Conservation (phyloP, 2,797 vertebrate genomes). For the Manis pentadactyla region DNA sequence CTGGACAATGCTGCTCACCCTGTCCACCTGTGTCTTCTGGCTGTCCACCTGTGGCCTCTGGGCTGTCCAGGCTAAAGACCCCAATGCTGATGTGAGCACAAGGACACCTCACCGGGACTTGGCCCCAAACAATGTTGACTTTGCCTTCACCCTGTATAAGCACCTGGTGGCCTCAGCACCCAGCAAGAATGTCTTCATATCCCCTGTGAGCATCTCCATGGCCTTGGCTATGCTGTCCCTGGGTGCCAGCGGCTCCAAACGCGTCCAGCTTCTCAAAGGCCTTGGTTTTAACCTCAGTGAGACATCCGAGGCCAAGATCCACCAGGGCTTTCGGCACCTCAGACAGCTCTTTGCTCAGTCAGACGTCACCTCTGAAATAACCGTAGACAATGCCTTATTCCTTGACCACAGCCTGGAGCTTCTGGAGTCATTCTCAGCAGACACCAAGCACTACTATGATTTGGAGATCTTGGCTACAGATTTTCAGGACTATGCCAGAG, state of each 20-base stretch:
- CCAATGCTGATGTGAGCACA: accelerated
- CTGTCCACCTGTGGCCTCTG: slow-evolving; percentile 36
- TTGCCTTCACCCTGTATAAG: slow-evolving; percentile 88
- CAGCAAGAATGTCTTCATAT: slow-evolving; percentile 89
- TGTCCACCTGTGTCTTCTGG: slow-evolving; percentile 58
- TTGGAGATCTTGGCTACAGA: slow-evolving; percentile 83
- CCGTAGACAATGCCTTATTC: slow-evolving; percentile 86
- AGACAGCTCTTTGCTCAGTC: slow-evolving; percentile 64
- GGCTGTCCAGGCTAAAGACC: background rate
- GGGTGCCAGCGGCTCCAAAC: slow-evolving; percentile 84
- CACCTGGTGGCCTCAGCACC: slow-evolving; percentile 80
- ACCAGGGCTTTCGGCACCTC: slow-evolving; percentile 84
- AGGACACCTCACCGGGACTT: slow-evolving; percentile 33
- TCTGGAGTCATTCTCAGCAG: slow-evolving; percentile 81
- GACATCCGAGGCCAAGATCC: slow-evolving; percentile 77
- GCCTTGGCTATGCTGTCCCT: slow-evolving; percentile 89
- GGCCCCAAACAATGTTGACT: slow-evolving; percentile 86
- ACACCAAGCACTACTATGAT: slow-evolving; percentile 81
- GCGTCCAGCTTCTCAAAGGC: slow-evolving; percentile 85
- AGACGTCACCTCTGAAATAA: slow-evolving; percentile 48
- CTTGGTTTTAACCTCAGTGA: slow-evolving; percentile 87
- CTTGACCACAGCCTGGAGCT: slow-evolving; percentile 80
- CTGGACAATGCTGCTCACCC: slow-evolving; percentile 9
- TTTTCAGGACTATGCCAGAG: slow-evolving; percentile 82
- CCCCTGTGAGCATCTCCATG: slow-evolving; percentile 89